These are phyloP conservation scores for Piscicola geometra DNA, from an alignment of 2,888 invertebrate species.

Conservation along the genomic window DNA sequence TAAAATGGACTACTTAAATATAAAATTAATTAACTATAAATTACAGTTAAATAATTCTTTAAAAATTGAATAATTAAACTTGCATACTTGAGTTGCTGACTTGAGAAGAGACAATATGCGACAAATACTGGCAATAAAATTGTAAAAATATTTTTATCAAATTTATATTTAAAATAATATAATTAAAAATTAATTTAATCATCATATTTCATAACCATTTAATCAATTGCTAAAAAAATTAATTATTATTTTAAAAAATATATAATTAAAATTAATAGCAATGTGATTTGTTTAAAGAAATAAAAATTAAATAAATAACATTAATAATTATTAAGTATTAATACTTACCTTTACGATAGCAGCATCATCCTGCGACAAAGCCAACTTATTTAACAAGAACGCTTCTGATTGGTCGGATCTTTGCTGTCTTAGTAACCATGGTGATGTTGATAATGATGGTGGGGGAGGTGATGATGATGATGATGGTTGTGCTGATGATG, in stretches of 20 bases:
- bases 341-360: not conserved
- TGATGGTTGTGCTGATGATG: not conserved
- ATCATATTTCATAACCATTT: too few species aligned
- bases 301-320: not conserved
- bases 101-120: not conserved
- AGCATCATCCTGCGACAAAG: constrained; percentile 8
- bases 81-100: too few species aligned
- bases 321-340: not conserved
- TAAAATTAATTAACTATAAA: too few species aligned
- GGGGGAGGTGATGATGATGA: not conserved
- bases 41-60: too few species aligned
- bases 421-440: constrained; percentile 2
- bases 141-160: not conserved
- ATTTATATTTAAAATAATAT: not conserved
- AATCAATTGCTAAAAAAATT: too few species aligned
- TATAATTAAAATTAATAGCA: not conserved
- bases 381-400: not conserved
- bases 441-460: constrained; percentile 4
- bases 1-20: too few species aligned
- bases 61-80: too few species aligned
- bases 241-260: not conserved
- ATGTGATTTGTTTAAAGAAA: not conserved
- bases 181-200: too few species aligned
- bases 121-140: not conserved
- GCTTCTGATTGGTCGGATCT: constrained; percentile 2